Conservation (phyloP, 2,797 vertebrate genomes). For the Chrysocyon brachyurus region DNA sequence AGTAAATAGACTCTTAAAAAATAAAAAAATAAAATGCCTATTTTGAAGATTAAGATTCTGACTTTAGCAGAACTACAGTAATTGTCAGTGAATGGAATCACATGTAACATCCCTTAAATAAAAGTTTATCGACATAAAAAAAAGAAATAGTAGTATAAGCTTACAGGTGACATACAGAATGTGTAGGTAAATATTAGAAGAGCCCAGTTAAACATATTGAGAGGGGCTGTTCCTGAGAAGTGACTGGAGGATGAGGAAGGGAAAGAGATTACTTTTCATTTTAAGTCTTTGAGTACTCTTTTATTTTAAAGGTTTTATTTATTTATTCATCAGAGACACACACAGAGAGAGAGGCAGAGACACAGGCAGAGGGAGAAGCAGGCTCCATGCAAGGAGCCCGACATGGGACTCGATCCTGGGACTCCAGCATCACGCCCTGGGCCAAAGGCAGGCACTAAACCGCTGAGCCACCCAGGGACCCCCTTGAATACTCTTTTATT, state of each 20-base stretch:
- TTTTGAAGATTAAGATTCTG: neutral
- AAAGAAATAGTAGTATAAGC: neutral
- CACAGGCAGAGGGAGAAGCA: no score
- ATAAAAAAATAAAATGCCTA: neutral
- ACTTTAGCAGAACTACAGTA: neutral
- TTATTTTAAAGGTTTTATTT: neutral
- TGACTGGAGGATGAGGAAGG: neutral
- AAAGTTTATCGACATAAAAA: neutral
- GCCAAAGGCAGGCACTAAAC: no score
- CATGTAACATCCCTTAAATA: neutral
- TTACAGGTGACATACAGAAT: constrained; percentile 12
- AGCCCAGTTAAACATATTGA: neutral
- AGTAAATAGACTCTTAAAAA: no score
- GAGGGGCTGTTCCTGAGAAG: neutral
- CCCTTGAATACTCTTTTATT: neutral
- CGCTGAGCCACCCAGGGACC: no score
- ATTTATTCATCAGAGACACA: no score
- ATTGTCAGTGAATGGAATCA: neutral
- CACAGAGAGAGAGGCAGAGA: no score
- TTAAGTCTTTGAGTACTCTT: neutral
- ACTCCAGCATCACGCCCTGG: no score
- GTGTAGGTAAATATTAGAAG: neutral
- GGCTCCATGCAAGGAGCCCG: no score
- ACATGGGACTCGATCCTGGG: no score
- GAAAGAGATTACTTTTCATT: constrained; percentile 3